Evolutionary conservation across 2,888 invertebrate genomes (phyloP), one percentile per base, ranked within the genome.

Genomic region (Euclidia mi): DNA sequence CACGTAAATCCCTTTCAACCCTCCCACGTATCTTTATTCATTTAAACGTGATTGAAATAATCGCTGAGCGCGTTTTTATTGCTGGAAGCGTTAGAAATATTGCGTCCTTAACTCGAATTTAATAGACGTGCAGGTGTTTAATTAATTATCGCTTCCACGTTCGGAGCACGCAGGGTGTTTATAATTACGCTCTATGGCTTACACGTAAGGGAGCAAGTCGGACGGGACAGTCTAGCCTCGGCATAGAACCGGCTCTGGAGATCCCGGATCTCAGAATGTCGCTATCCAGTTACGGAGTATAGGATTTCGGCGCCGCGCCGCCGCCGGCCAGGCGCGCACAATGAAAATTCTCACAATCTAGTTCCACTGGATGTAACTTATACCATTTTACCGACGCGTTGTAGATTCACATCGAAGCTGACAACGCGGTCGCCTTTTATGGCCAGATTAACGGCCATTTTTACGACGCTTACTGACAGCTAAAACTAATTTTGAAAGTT

Each of bases 231-330:
- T 56, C 56, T 53, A 52, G 49, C 65, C 64, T 62, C 73, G 59
- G 64, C 57, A 52, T 65, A 71, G 63, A 81, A 79, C 85, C 82
- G 81, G 81, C 77, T 78, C 55, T 61, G 57, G 58, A 79, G 77
- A 84, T 84, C 82, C 83, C 84, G 80, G 85, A 82, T 83, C 80
- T 78, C 63, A 52, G 62, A 66, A 65, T 57, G 51, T 65, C 63
- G 60, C 73, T 88, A 81, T 89, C 83, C 77, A 61, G 85, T 92
- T 91, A 83, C 89, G 60, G 73, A 79, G 90, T 92, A 79, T 92
- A 78, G 70, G 70, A 87, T 92, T 89, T 83, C 92, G 82, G 79
- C 80, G 85, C 71, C 84, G 62, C 48, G 68, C 68, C 34, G 41
- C 75, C 70, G 72, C 81, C 57, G 76, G 81, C 67, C 75, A 67